Base-by-base conservation (phyloP, 2,888 invertebrate species). In the Eupithecia centaureata region DNA sequence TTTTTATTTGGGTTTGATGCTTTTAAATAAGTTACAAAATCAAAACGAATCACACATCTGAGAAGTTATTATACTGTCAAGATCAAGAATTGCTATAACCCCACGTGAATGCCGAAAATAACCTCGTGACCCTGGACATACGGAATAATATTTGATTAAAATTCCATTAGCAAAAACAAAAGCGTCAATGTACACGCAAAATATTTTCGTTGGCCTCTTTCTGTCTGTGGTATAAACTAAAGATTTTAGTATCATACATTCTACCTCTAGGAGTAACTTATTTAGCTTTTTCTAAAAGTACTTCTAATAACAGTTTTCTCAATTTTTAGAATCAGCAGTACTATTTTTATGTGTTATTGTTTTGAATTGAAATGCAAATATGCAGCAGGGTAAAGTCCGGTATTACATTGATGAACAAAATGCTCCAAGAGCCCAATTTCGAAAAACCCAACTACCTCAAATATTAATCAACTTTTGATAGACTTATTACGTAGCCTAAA, bases 71-170 rank as follows among this genome's bases (percentile, higher is more conserved):
- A 52, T 27, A 13, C 15, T 27, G 52, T 52, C 52, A 52, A 52
- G 15, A 25, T 12, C 5, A 51, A 13, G 3, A 22, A 51, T 47
- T 22, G 18, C 15, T 7, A 52, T 27, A 57, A 30, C 18, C 32
- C 22, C 30, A 56, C 18, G 30, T 28, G 30, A 18, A 32, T 30
- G 22, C 33, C 32, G 18, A 57, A 57, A 57, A 32, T 54, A 59
- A 59, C 52, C 52, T 59, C 42, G 27, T 51, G 32, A 63, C 60
- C 61, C 25, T 27, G 22, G 22, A 30, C 33, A 33, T 57, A 57
- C 47, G 13, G 25, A 57, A 47, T 61, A 52, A 57, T 51, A 61
- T 63, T 68, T 68, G 56, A 67, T 67, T 67, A 62, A 61, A 64
- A 63, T 63, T 61, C 38, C 47, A 67, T 66, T 61, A 61, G 56